Conservation (phyloP, 2,888 invertebrate genomes). For the Syrista parreyssii region DNA sequence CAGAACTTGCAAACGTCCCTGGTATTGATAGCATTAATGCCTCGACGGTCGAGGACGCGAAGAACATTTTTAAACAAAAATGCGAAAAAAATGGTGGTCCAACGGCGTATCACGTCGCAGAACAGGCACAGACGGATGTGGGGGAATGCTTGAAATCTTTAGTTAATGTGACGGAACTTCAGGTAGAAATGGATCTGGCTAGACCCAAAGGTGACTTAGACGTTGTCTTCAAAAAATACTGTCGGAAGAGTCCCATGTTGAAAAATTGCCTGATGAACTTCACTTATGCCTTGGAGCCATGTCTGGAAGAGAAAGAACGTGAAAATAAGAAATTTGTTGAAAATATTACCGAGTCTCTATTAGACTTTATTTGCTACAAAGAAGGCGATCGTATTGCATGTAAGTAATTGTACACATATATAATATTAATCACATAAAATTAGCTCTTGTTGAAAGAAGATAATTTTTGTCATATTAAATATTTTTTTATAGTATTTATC, state of each 20-base stretch:
- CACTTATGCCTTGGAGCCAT: conserved; percentile 71
- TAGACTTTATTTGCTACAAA: conserved; percentile 81
- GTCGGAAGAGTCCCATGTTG: conserved; percentile 72
- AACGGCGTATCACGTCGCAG: conserved; percentile 68
- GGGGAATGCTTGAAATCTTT: conserved; percentile 71
- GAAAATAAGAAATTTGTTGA: conserved; percentile 72
- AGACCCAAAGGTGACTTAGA: conserved; percentile 78
- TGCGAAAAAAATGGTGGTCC: conserved; percentile 75
- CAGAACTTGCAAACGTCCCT: conserved; percentile 28
- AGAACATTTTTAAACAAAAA: conserved; percentile 72
- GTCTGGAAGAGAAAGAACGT: conserved; percentile 74
- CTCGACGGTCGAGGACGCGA: conserved; percentile 65
- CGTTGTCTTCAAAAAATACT: conserved; percentile 80
- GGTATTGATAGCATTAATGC: conserved; percentile 51
- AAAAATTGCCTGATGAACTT: conserved; percentile 73
- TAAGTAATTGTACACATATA: conserved; percentile 65
- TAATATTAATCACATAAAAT: neutral
- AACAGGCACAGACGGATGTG: conserved; percentile 64
- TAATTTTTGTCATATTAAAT: too few species aligned
- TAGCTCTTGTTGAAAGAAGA: neutral
- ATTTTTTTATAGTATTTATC: conserved; percentile 73
- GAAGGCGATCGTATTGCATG: conserved; percentile 86
- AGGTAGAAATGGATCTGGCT: conserved; percentile 76
- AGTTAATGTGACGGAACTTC: conserved; percentile 71
- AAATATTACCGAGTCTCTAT: conserved; percentile 77